Evolutionary conservation across 1,140 invertebrate genomes (phyloP).

Genomic region (Ericerus pela): DNA sequence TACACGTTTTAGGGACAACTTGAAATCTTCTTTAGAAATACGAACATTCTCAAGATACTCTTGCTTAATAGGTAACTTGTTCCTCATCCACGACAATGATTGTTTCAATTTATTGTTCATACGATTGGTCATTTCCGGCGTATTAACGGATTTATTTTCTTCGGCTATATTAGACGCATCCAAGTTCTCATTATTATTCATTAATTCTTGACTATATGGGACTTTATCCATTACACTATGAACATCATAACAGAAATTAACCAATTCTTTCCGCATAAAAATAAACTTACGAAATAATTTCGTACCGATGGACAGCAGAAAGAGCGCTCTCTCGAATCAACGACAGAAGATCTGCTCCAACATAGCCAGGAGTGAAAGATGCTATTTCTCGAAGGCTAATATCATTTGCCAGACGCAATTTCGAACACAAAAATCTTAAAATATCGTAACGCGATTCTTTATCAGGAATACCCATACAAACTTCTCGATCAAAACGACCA

Average conservation of each 20-base stretch:
- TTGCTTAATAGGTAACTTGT: slow-evolving; percentile 6
- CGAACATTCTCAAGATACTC: neutral
- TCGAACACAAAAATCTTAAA: slow-evolving; percentile 49
- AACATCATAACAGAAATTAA: slow-evolving; percentile 5
- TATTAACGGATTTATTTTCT: neutral
- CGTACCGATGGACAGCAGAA: slow-evolving; percentile 48
- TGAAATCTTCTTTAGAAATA: slow-evolving; percentile 47
- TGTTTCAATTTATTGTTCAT: neutral
- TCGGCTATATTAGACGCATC: neutral
- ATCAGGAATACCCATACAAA: slow-evolving; percentile 84
- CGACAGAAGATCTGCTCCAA: slow-evolving; percentile 84
- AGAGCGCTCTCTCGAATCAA: slow-evolving; percentile 74
- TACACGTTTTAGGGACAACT: slow-evolving; percentile 59
- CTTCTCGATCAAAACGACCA: slow-evolving; percentile 84
- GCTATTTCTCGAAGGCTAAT: slow-evolving; percentile 60
- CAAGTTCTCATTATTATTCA: too few relatives aligned
- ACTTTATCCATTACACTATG: neutral
- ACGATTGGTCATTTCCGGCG: neutral
- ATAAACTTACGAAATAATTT: neutral
- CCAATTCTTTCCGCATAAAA: neutral
- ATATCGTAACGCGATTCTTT: slow-evolving; percentile 60
- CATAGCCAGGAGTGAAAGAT: slow-evolving; percentile 83
- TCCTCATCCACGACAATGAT: slow-evolving; percentile 3
- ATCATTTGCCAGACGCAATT: slow-evolving; percentile 48
- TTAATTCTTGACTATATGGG: too few relatives aligned